A percentile compares a stretch with the other conserved stretches of the same genome.
Evolutionary conservation across 2,888 invertebrate species (phyloP).

Genomic region (Orthonychiurus folsomi): DNA sequence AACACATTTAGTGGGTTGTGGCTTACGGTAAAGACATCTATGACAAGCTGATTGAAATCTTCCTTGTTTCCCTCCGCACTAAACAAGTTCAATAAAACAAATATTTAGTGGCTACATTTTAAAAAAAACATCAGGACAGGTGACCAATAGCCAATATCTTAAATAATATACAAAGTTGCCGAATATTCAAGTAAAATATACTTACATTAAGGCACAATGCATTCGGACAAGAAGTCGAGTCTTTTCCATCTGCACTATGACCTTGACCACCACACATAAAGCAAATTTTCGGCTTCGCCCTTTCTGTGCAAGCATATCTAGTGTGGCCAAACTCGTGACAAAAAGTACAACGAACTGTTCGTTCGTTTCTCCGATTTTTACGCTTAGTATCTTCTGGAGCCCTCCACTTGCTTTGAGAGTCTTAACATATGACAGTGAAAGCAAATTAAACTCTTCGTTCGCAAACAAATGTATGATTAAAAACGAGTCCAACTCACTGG

Average conservation of each 20-base stretch:
- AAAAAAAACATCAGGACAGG: too few species aligned
- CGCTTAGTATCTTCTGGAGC: slow-evolving; percentile 4
- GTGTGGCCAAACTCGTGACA: not conserved
- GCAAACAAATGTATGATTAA: too few species aligned
- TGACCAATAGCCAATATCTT: too few species aligned
- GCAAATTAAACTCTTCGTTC: too few species aligned
- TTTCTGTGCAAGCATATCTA: not conserved
- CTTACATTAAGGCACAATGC: not conserved
- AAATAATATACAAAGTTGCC: too few species aligned
- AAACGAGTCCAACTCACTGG: not conserved
- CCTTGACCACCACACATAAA: not conserved
- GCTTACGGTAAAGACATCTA: not conserved
- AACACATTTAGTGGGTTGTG: not conserved
- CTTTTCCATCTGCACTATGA: not conserved
- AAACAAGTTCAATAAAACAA: slow-evolving; percentile 7
- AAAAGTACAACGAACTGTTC: not conserved
- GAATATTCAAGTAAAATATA: not conserved
- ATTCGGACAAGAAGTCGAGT: not conserved
- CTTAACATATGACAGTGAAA: too few species aligned
- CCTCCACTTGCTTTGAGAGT: not conserved
- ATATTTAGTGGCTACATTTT: not conserved
- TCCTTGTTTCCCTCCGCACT: not conserved
- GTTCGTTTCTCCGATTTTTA: not conserved
- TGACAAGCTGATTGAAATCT: not conserved
- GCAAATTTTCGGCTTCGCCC: not conserved